These are phyloP conservation scores for Sicus ferrugineus DNA, from an alignment of 2,888 invertebrate genomes.

Conservation along the genomic window DNA sequence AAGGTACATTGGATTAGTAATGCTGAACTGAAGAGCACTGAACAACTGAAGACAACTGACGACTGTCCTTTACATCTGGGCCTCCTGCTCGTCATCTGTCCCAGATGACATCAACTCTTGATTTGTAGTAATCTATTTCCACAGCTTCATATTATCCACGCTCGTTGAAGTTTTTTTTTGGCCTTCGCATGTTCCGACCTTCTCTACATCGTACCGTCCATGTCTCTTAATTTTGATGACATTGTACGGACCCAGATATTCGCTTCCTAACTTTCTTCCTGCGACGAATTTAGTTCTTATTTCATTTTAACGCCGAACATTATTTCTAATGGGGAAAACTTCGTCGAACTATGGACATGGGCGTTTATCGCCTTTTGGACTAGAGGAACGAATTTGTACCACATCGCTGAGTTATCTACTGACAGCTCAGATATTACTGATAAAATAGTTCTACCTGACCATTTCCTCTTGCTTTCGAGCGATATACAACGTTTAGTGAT, in stretches of 20 bases:
- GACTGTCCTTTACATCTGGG: constrained; percentile 33
- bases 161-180: constrained; percentile 20
- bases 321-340: constrained; percentile 31
- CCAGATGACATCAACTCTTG: constrained; percentile 34
- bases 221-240: not conserved
- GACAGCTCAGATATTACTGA: constrained; percentile 25
- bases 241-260: not conserved
- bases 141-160: constrained; percentile 38
- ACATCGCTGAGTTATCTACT: constrained; percentile 17
- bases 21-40: no score
- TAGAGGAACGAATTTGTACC: constrained; percentile 38
- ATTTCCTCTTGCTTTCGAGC: constrained; percentile 34
- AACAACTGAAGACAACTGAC: not conserved
- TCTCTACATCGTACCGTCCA: not conserved
- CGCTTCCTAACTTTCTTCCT: not conserved
- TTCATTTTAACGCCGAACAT: constrained; percentile 37
- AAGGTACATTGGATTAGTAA: no score
- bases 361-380: constrained; percentile 39
- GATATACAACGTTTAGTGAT: constrained; percentile 31
- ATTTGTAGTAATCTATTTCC: constrained; percentile 32
- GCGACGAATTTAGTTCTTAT: not conserved
- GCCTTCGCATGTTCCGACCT: not conserved
- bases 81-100: constrained; percentile 35
- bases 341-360: constrained; percentile 25
- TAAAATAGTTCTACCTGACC: constrained; percentile 29